phyloP scores from a whole-genome alignment of 2,113 vertebrate species.

The Pollachius pollachius region DNA sequence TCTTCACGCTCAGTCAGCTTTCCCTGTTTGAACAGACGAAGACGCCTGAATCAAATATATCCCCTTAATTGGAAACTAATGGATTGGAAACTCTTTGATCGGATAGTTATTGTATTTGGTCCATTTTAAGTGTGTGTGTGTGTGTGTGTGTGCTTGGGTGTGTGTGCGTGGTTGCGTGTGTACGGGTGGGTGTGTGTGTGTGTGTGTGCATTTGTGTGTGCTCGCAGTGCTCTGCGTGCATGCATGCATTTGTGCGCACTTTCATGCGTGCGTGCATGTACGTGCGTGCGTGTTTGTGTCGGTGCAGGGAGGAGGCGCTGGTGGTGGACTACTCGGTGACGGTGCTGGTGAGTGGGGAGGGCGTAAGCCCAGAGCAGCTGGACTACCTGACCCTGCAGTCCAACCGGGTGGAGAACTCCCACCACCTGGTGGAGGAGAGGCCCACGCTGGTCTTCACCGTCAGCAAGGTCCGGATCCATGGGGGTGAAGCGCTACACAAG shows the following conservation, averaged over 20 bases:
- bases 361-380: slow-evolving; percentile 82
- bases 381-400: slow-evolving; percentile 87
- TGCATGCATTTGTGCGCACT: too few species aligned
- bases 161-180: not conserved
- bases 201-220: slow-evolving; percentile 9
- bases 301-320: slow-evolving; percentile 68
- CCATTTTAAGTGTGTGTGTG: too few species aligned
- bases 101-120: too few species aligned
- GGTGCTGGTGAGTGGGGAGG: slow-evolving; percentile 74
- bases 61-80: too few species aligned
- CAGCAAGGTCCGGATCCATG: slow-evolving; percentile 76
- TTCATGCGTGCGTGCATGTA: not conserved
- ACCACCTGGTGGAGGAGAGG: slow-evolving; percentile 73
- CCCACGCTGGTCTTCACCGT: slow-evolving; percentile 79
- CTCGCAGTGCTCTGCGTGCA: not conserved
- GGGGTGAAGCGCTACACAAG: slow-evolving; percentile 76
- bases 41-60: too few species aligned
- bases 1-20: not conserved
- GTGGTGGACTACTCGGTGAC: slow-evolving; percentile 82
- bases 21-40: too few species aligned
- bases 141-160: too few species aligned
- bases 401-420: slow-evolving; percentile 85
- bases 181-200: not conserved
- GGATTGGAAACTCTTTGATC: too few species aligned
- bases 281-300: not conserved